These are phyloP conservation scores for Molossus molossus DNA, from an alignment of 2,797 vertebrate species.

Conservation along the genomic window DNA sequence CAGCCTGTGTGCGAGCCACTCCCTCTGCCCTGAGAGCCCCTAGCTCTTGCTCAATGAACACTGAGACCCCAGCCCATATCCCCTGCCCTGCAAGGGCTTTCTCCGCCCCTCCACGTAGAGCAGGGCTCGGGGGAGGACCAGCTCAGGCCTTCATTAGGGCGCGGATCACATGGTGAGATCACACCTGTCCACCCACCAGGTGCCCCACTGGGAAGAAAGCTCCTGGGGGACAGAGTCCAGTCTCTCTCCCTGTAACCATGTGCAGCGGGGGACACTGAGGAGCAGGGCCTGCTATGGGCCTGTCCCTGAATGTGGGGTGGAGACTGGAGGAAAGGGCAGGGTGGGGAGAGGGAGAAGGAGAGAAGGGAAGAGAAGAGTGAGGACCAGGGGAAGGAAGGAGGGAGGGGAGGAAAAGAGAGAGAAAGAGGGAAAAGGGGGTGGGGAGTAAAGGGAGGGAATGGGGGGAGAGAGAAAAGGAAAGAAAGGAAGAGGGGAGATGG, in stretches of 20 bases:
- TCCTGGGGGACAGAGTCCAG: neutral
- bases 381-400: neutral
- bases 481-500: neutral
- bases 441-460: no score
- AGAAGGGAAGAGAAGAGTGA: neutral
- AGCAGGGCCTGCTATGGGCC: no score
- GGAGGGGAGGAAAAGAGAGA: no score
- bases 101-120: neutral
- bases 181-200: neutral
- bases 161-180: accelerated
- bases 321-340: neutral
- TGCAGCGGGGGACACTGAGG: neutral
- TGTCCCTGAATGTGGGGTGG: neutral
- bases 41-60: neutral
- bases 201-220: neutral
- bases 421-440: no score
- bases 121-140: neutral
- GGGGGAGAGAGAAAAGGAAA: accelerated
- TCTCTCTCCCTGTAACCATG: neutral
- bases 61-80: neutral
- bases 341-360: no score
- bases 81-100: neutral
- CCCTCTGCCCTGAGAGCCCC: neutral
- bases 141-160: accelerated
- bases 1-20: neutral